Base-by-base conservation (phyloP, 2,113 vertebrate species). In the Chaetodon trifascialis region DNA sequence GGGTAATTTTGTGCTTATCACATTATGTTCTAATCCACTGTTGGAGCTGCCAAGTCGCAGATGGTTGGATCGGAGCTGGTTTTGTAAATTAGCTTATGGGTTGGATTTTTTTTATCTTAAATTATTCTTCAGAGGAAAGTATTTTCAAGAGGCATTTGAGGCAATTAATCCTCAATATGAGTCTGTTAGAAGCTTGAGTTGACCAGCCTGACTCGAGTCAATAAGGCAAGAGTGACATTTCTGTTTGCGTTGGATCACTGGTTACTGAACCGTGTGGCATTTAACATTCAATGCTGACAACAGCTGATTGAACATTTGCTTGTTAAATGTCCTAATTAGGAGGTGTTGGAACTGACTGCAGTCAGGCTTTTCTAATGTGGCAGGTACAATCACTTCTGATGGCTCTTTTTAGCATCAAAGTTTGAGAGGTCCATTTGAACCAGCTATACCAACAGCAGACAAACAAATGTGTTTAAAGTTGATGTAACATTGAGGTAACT, bases 1-100 rank as follows among this genome's bases (percentile, higher is more conserved):
- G 52, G 56, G 15, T 62, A 11, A 75, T 3, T 47, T 66, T 54
- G n/a, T 55, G 17, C 54, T 54, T 60, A 58, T 76, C 65, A 52
- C 59, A n/a, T 78, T 23, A 23, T 70, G 58, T 66, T 85, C 21
- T 62, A 74, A 80, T 69, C 52, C 65, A 44, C 34, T 38, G 68
- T 44, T 70, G 58, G 52, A 80, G 63, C 79, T 44, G 44, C 47
- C 55, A 51, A 73, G 52, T 67, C 60, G 65, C 73, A 90, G 76
- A 81, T 83, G 83, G 79, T 72, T 59, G 65, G 62, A 47, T 30
- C 16, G 7, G 51, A 66, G 67, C 44, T 73, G 52, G 1, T 69
- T 69, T 64, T 30, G 51, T 59, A 77, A 56, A 70, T 15, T 25
- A 55, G 64, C 68, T 63, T 11, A 46, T n/a, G 58, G 69, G 63